Base-by-base conservation (phyloP, 37 sponge, comb jelly and placozoan species). In the Agelas oroides region DNA sequence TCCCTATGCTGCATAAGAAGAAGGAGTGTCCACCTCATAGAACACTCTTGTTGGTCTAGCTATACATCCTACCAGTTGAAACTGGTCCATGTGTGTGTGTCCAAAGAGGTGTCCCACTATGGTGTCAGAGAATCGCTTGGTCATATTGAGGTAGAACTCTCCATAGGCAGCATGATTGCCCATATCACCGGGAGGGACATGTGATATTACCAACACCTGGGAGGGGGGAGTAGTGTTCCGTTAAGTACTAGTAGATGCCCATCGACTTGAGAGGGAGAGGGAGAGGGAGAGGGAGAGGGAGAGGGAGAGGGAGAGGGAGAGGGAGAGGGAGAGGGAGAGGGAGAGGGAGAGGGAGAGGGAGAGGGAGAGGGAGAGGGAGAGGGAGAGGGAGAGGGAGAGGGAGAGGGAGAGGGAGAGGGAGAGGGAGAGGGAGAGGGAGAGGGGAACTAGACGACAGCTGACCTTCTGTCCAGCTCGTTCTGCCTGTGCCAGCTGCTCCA, bases 31-130 rank as follows among this genome's bases (percentile, higher is more conserved):
- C n/a, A n/a, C n/a, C n/a, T n/a, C n/a, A n/a, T n/a, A n/a, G n/a
- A n/a, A n/a, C n/a, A n/a, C n/a, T n/a, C n/a, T n/a, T n/a, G n/a
- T n/a, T n/a, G n/a, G n/a, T n/a, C 21, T 0, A 66, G 3, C 16
- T 65, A 23, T 65, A 31, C 0, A 33, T 30, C 30, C 5, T 74
- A 92, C 92, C 79, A 94, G 76, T 25, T 87, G 66, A 53, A 94
- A 91, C 39, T 94, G 86, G 46, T 94, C 95, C 32, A 73, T 56
- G 67, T 94, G 95, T 13, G 95, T 91, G 82, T 94, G 95, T 14
- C 88, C 95, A 77, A 84, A 77, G 15, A 94, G 73, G 33, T 87
- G 84, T n/a, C 78, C 91, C 18, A 94, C 88, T 31, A 94, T 88
- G 39, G 76, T 91, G 63, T 88, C 68, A n/a, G 37, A 24, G 71